phyloP scores from a whole-genome alignment of 2,113 vertebrate genomes.

The Aspidoscelis tigris region DNA sequence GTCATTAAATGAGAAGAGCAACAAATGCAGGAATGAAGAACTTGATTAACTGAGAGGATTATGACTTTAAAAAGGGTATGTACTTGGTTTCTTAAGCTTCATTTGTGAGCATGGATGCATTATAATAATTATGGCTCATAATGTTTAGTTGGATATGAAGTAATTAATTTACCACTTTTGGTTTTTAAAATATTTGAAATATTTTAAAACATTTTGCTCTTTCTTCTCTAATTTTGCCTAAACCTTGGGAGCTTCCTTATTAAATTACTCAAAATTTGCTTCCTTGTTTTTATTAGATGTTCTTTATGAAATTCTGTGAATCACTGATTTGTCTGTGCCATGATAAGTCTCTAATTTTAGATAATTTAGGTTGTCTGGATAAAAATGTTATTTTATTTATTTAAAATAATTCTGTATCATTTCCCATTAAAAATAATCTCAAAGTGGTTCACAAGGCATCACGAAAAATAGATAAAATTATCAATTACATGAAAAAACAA shows the following conservation, averaged over 20 bases:
- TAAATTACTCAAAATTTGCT: neutral
- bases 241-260: neutral
- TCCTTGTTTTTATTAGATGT: neutral
- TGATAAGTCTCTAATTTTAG: neutral
- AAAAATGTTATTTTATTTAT: too few relatives aligned
- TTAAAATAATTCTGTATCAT: too few relatives aligned
- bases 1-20: neutral
- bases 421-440: too few relatives aligned
- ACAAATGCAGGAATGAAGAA: slow-evolving; percentile 9
- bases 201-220: neutral
- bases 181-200: neutral
- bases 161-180: neutral
- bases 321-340: slow-evolving; percentile 11
- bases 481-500: too few relatives aligned
- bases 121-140: neutral
- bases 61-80: neutral
- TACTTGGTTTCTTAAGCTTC: neutral
- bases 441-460: too few relatives aligned
- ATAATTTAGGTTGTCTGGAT: too few relatives aligned
- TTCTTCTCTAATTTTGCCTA: neutral
- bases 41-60: slow-evolving; percentile 12
- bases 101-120: neutral
- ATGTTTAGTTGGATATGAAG: neutral
- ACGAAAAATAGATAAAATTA: too few relatives aligned
- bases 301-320: slow-evolving; percentile 8